Base-by-base conservation (phyloP, 2,888 invertebrate genomes). In the Hedya salicella region DNA sequence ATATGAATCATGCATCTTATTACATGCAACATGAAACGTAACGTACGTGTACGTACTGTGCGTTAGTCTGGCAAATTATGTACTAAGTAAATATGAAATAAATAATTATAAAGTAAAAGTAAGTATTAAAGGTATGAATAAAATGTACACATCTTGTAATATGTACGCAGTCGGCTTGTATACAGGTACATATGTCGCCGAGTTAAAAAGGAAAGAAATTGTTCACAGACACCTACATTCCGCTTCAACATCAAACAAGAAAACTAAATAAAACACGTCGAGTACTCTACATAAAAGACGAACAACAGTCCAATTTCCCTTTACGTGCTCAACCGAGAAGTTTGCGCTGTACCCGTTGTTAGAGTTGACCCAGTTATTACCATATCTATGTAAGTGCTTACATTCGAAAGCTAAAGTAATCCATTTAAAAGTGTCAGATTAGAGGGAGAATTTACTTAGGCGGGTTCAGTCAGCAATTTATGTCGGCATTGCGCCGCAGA, bases 391-490 rank as follows among this genome's bases (percentile, higher is more conserved):
- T 60, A 25, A 25, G 25, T 25, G 25, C 6, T 25, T 6, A 77
- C 74, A 59, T 75, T 73, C 71, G 69, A 76, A 82, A 78, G 83
- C 82, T 73, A 70, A 75, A 79, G 80, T 83, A 84, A 86, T 86
- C 81, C 82, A 83, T 86, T 84, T 81, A 85, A 86, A 87, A 87
- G 84, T 87, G 85, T 87, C 86, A 85, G 87, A 86, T 87, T 87
- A 85, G 77, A 81, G 80, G 77, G 79, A 73, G 82, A 81, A 85
- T 86, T 86, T 86, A 82, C 83, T 86, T 84, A 86, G 84, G 83
- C 78, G 78, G 78, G 82, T 68, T 77, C 75, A 84, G 86, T 83
- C 82, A 83, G 83, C 82, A 83, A 86, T 87, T 87, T 87, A 87
- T 86, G 85, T 82, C 81, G 73, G 78, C 77, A 75, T 70, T 73